Evolutionary conservation across 2,113 vertebrate species (phyloP), one percentile per base, ranked within the genome.

Genomic region (Passer montanus): DNA sequence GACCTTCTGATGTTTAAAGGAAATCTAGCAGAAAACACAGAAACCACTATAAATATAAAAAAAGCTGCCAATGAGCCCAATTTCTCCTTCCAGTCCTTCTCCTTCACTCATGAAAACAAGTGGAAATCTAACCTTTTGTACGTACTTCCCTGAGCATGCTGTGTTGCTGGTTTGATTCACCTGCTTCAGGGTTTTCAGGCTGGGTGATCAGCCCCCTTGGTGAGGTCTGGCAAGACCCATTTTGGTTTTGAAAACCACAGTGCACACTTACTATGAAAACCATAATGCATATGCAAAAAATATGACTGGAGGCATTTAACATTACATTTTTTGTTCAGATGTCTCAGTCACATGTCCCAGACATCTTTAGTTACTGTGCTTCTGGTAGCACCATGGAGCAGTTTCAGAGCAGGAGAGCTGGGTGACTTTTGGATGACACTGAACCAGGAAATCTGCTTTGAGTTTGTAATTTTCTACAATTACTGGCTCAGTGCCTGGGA

Each of bases 141-240:
- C 37, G 41, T 26, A 15, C 33, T 9, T 56, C 26, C 28, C 24
- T 49, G 37, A 68, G 16, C 21, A 17, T 30, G 37, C 3, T 80
- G 20, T 31, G 6, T 9, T n/a, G 9, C 16, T 75, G 10, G 15
- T 80, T 77, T 84, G n/a, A 63, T 52, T 82, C 39, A n/a, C 11
- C n/a, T 70, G 15, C 37, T 73, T 33, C 46, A 37, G 39, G 20
- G 9, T 80, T 76, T 37, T 63, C 17, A 69, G 39, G 5, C 28
- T 33, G 28, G 7, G 17, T 15, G 31, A 30, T 43, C 24, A 82
- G 10, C 22, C 8, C 1, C 0, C 19, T 16, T 5, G 24, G 0
- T 62, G 49, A 41, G 16, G 15, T 39, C 26, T 55, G 31, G 20
- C 52, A 47, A 16, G 7, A 70, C 5, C 11, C 20, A 13, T 35